Conservation (phyloP, 1,140 invertebrate genomes). For the Mercenaria mercenaria region DNA sequence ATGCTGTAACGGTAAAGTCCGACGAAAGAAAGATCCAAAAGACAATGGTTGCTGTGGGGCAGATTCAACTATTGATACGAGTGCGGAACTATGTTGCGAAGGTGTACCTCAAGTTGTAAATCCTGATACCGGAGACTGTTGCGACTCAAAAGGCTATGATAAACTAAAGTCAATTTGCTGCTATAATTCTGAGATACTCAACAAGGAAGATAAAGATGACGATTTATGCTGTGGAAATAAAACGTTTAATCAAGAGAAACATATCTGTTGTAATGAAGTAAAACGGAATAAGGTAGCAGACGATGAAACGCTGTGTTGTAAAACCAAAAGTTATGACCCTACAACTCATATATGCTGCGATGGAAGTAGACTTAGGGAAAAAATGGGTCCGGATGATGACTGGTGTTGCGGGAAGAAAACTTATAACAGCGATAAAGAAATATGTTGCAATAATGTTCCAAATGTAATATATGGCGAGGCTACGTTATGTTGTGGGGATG, state of each 20-base stretch:
- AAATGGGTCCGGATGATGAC: neutral
- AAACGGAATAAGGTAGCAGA: neutral
- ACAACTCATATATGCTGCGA: slow-evolving; percentile 1
- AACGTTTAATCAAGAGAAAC: slow-evolving; percentile 13
- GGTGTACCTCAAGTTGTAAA: neutral
- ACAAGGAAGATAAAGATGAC: slow-evolving; percentile 9
- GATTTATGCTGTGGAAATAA: slow-evolving; percentile 35
- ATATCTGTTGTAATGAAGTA: slow-evolving; percentile 48
- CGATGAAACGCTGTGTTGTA: slow-evolving; percentile 31
- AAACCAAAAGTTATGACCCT: slow-evolving; percentile 10
- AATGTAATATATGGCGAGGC: neutral
- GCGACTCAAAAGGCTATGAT: slow-evolving; percentile 24
- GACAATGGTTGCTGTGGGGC: slow-evolving; percentile 51
- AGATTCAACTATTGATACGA: slow-evolving; percentile 17
- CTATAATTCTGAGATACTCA: neutral
- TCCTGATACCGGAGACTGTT: slow-evolving; percentile 35
- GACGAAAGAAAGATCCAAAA: neutral
- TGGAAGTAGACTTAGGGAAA: neutral
- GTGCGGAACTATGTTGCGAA: slow-evolving; percentile 33
- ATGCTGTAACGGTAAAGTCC: slow-evolving; percentile 22
- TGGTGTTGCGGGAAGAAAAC: slow-evolving; percentile 33
- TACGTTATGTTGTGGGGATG: slow-evolving; percentile 1
- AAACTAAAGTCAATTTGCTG: slow-evolving; percentile 13
- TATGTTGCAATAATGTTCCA: slow-evolving; percentile 38
- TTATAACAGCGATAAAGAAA: slow-evolving; percentile 21